Base-by-base conservation (phyloP, 2,113 vertebrate species). In the Megaleporinus macrocephalus region DNA sequence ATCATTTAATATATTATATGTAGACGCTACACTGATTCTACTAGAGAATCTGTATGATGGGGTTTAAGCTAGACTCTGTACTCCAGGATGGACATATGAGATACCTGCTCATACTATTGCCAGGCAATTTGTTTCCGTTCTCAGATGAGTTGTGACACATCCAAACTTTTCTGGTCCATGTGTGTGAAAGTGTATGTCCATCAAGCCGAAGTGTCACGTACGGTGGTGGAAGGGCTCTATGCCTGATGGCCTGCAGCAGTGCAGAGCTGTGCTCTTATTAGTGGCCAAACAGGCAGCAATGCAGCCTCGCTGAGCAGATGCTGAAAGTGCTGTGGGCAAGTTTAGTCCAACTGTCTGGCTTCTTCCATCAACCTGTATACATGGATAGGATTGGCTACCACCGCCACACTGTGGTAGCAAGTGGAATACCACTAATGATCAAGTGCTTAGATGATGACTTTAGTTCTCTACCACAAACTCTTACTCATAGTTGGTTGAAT, bases 221-320 rank as follows among this genome's bases (percentile, higher is more conserved):
- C n/a, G n/a, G 55, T 29, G 73, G 57, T 68, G 49, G 49, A 75
- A 68, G 73, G 53, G 71, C 18, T 79, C 30, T 59, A 29, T 51
- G 51, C 44, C 33, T 36, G 59, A 26, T 70, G 65, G 63, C 73
- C 73, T 70, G 53, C 63, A 61, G 73, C 33, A 5, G 65, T 76
- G 62, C 59, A 61, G 18, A 27, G 33, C 27, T 59, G 47, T 68
- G 63, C 73, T 41, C 73, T 76, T 82, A 76, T 76, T 82, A 76
- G 73, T 69, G 71, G 74, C 27, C 57, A 66, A 66, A 62, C 79
- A 74, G 71, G 74, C 22, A 53, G 49, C 61, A 68, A 18, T 26
- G 73, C 15, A 30, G 49, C 57, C 74, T 15, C 70, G 63, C 73
- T 76, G 73, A 82, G 80, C 18, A 26, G 49, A 70, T 76, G 51